A percentile compares a stretch with the other conserved stretches of the same genome.
phyloP scores from a whole-genome alignment of 2,797 vertebrate genomes.

The Myotis pilosus region DNA sequence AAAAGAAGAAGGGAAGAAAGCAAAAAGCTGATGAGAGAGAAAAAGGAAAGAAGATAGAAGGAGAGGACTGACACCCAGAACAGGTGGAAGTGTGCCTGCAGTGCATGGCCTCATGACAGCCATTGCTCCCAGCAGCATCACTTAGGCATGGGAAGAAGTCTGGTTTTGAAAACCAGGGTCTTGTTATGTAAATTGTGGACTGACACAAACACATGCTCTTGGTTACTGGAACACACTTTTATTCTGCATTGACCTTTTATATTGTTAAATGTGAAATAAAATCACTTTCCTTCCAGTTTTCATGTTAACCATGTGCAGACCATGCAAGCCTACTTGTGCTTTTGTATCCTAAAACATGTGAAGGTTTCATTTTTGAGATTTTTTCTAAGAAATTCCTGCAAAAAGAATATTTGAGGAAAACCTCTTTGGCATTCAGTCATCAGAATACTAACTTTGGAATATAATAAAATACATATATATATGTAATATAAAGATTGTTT shows the following conservation, averaged over 20 bases:
- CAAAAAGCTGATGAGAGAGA: constrained; percentile 97
- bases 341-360: constrained; percentile 33
- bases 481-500: constrained; percentile 25
- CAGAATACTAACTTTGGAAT: constrained; percentile 4
- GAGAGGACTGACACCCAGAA: constrained; percentile 61
- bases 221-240: constrained; percentile 40
- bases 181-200: constrained; percentile 75
- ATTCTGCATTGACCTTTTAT: constrained; percentile 64
- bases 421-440: not conserved
- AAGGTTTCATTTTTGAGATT: constrained; percentile 21
- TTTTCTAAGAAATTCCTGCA: constrained; percentile 33
- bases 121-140: constrained; percentile 72
- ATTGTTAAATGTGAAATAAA: constrained; percentile 69
- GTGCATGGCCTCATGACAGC: constrained; percentile 57
- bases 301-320: constrained; percentile 48
- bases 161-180: constrained; percentile 76
- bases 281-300: constrained; percentile 55
- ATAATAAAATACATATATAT: constrained; percentile 25
- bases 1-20: constrained; percentile 97
- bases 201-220: constrained; percentile 72
- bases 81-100: constrained; percentile 71
- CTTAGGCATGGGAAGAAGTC: constrained; percentile 75
- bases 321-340: not conserved
- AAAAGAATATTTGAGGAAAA: constrained; percentile 47
- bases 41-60: constrained; percentile 93